These are phyloP conservation scores for Eilema sororculum DNA, from an alignment of 2,888 invertebrate genomes.

Conservation along the genomic window DNA sequence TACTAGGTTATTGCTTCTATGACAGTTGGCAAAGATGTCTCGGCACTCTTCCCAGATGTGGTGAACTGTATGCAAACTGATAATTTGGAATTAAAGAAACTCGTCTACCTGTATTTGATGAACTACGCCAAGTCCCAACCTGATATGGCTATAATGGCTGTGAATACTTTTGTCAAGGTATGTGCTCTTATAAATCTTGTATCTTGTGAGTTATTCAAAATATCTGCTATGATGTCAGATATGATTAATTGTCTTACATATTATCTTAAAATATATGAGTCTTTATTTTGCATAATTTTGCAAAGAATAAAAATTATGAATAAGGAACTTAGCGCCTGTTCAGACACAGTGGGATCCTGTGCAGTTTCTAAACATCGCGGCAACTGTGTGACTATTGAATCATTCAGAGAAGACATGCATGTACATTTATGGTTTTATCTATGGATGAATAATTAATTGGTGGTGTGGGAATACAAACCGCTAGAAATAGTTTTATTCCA, in stretches of 20 bases:
- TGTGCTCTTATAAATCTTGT: conserved; percentile 48
- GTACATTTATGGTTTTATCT: too few species aligned
- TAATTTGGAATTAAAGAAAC: conserved; percentile 98
- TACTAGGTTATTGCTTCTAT: conserved; percentile 99
- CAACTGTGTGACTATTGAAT: too few species aligned
- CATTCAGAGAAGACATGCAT: too few species aligned
- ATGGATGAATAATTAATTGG: too few species aligned
- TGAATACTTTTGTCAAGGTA: conserved; percentile 99
- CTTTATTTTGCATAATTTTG: background rate
- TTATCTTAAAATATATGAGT: background rate
- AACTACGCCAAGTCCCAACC: conserved; percentile 99
- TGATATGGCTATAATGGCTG: conserved; percentile 99
- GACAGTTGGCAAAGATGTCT: conserved; percentile 99
- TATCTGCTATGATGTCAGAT: conserved; percentile 19
- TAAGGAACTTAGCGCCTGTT: background rate
- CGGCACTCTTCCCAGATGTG: conserved; percentile 99
- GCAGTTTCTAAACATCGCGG: too few species aligned
- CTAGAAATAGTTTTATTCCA: too few species aligned
- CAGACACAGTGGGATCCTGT: too few species aligned
- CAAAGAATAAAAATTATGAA: too few species aligned
- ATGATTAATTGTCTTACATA: background rate
- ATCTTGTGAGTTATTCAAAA: conserved; percentile 37
- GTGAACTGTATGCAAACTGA: conserved; percentile 99
- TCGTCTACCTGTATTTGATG: conserved; percentile 99
- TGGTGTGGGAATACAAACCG: too few species aligned